Evolutionary conservation across 2,113 vertebrate genomes (phyloP).

Genomic region (Manacus vitellinus): DNA sequence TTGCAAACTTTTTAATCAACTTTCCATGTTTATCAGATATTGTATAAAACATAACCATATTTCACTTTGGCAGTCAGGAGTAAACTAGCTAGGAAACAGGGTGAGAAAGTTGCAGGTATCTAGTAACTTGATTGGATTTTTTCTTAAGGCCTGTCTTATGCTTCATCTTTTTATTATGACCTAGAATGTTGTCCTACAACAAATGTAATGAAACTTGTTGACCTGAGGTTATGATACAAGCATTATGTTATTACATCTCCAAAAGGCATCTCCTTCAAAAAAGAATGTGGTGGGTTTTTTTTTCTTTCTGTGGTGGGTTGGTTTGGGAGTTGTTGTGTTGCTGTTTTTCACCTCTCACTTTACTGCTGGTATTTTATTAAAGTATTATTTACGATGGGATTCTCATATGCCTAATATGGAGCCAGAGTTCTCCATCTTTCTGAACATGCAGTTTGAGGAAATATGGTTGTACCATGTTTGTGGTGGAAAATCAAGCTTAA

Average conservation of each 20-base stretch:
- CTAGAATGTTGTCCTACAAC: neutral
- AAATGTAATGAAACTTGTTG: neutral
- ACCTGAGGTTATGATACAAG: neutral
- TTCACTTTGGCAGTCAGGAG: neutral
- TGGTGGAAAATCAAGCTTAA: neutral
- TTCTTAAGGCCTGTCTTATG: neutral
- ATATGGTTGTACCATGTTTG: neutral
- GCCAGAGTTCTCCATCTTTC: neutral
- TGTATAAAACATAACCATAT: neutral
- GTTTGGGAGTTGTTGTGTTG: neutral
- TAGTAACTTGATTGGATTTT: neutral
- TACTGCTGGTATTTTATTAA: neutral
- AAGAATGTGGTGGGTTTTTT: accelerated
- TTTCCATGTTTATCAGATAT: neutral
- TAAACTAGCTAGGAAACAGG: neutral
- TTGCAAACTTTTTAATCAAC: neutral
- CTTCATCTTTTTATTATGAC: neutral
- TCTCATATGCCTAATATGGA: neutral
- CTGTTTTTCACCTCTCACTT: neutral
- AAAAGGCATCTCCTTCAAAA: neutral
- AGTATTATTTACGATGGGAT: neutral
- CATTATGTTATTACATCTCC: neutral
- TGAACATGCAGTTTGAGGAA: neutral
- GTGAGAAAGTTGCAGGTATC: neutral
- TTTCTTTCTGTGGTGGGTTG: neutral